These are phyloP conservation scores for Mycalesis mineus DNA, from an alignment of 2,888 invertebrate species.

Conservation along the genomic window DNA sequence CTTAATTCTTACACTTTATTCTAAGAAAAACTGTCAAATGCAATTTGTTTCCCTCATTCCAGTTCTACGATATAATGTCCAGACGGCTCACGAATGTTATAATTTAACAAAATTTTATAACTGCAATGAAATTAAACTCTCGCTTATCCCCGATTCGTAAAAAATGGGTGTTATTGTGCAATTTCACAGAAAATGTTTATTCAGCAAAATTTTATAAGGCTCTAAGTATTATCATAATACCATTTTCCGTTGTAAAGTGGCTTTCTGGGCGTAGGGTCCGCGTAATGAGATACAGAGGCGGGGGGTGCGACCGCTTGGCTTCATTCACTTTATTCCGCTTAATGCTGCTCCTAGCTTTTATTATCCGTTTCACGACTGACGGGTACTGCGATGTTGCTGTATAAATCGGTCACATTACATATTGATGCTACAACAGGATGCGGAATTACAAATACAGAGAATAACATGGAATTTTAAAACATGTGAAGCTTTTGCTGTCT, in stretches of 20 bases:
- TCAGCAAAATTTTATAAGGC: constrained; percentile 72
- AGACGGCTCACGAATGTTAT: background rate
- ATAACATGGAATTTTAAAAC: no score
- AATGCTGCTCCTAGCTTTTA: constrained; percentile 77
- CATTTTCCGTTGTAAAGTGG: constrained; percentile 76
- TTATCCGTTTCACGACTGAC: background rate
- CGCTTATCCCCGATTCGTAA: constrained; percentile 33
- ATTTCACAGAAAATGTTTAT: constrained; percentile 72
- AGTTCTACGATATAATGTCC: background rate
- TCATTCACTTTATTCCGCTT: constrained; percentile 77
- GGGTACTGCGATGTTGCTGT: background rate
- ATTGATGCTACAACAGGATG: no score
- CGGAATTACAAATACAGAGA: no score
- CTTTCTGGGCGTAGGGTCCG: constrained; percentile 62
- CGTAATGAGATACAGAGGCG: constrained; percentile 75
- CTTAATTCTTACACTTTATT: no score
- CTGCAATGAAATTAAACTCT: constrained; percentile 36
- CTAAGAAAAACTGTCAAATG: no score
- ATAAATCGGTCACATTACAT: background rate
- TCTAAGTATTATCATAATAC: constrained; percentile 75
- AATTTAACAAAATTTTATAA: constrained; percentile 14
- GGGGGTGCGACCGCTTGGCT: constrained; percentile 67
- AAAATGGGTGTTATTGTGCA: constrained; percentile 57
- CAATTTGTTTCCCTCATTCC: no score
- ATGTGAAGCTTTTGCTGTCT: no score